phyloP scores from a whole-genome alignment of 2,113 vertebrate species.

The Amblyopsis rosae region DNA sequence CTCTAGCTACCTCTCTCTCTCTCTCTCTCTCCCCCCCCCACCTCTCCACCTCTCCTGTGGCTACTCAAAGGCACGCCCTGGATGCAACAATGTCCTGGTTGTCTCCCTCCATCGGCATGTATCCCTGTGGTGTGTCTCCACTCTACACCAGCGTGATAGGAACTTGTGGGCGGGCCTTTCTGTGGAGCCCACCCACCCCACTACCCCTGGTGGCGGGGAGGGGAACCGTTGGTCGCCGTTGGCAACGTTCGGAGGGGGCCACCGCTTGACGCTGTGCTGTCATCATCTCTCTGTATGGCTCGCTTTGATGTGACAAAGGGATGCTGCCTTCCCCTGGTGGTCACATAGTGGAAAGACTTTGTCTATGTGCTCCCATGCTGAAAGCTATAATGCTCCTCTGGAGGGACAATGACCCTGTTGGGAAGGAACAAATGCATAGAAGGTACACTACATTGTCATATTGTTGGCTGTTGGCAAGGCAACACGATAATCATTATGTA shows the following conservation, averaged over 20 bases:
- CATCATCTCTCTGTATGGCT: constrained; percentile 48
- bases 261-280: constrained; percentile 42
- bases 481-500: not conserved
- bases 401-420: constrained; percentile 34
- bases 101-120: not conserved
- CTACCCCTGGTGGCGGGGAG: constrained; percentile 27
- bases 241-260: constrained; percentile 39
- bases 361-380: constrained; percentile 15
- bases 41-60: constrained; percentile 24
- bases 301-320: constrained; percentile 7
- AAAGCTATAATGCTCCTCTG: constrained; percentile 29
- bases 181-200: constrained; percentile 40
- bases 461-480: not conserved
- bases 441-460: not conserved
- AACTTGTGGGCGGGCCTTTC: constrained; percentile 57
- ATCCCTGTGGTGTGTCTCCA: not conserved
- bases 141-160: constrained; percentile 31
- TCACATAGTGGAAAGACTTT: constrained; percentile 1
- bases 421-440: not conserved
- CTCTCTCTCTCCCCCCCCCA: not conserved
- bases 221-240: constrained; percentile 41
- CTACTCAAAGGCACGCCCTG: not conserved
- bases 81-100: not conserved
- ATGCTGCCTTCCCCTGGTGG: constrained; percentile 44
- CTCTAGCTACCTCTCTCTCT: constrained; percentile 15